These are phyloP conservation scores for Seira sanloemensis DNA, from an alignment of 2,888 invertebrate species.

Conservation along the genomic window DNA sequence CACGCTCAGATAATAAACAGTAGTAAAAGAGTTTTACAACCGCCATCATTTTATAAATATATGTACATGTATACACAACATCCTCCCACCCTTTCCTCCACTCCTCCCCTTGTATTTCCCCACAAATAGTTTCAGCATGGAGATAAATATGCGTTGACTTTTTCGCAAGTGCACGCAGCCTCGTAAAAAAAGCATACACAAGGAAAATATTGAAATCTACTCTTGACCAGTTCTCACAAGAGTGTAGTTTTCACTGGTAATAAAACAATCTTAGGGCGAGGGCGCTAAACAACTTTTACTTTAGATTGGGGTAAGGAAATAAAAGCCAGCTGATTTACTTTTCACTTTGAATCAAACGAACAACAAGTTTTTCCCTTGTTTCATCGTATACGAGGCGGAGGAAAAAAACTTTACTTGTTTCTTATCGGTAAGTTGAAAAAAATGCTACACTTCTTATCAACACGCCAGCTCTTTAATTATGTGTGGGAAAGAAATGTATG, in stretches of 20 bases:
- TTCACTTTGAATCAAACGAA: neutral
- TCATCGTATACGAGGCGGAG: no score
- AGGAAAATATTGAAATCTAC: constrained; percentile 5
- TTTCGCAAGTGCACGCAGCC: neutral
- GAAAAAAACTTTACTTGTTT: neutral
- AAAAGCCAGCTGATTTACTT: neutral
- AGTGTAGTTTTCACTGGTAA: no score
- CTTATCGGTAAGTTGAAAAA: neutral
- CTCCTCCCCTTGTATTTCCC: constrained; percentile 21
- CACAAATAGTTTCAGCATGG: neutral
- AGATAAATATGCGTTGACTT: constrained; percentile 10
- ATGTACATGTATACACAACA: neutral
- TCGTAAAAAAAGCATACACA: neutral
- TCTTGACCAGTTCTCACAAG: no score
- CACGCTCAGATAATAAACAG: constrained; percentile 60
- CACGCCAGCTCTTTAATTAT: neutral
- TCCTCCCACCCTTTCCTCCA: neutral
- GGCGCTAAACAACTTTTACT: no score
- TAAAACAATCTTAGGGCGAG: no score
- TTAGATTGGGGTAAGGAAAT: neutral
- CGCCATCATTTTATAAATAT: constrained; percentile 21
- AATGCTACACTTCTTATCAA: no score
- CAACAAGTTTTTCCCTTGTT: constrained; percentile 9
- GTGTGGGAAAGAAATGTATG: neutral
- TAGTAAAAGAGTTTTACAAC: constrained; percentile 56